Percentiles rank a stretch among this genome's conserved stretches.
phyloP scores from a whole-genome alignment of 2,888 invertebrate genomes.

The Drepana falcataria region DNA sequence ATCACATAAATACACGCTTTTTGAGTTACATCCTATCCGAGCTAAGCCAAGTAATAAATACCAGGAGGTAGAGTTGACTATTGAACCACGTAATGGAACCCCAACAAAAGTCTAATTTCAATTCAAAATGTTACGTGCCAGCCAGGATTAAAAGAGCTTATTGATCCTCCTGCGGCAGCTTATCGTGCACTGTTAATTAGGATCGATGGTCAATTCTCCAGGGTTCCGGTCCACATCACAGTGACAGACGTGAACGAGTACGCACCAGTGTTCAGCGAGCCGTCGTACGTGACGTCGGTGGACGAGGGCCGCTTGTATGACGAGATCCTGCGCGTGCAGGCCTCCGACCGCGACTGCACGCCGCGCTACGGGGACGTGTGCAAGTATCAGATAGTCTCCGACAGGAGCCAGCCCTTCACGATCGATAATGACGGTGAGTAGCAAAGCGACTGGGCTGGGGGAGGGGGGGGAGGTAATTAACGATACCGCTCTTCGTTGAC shows the following conservation, averaged over 20 bases:
- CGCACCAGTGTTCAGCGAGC: constrained; percentile 93
- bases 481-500: no score
- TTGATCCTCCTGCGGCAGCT: neutral
- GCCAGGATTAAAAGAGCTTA: no score
- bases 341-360: constrained; percentile 96
- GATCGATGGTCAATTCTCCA: constrained; percentile 40
- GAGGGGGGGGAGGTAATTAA: no score
- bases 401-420: constrained; percentile 85
- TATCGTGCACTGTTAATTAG: neutral
- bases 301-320: constrained; percentile 95
- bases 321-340: constrained; percentile 94
- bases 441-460: neutral
- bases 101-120: no score
- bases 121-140: no score
- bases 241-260: constrained; percentile 98
- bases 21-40: no score
- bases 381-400: constrained; percentile 96
- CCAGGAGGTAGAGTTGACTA: no score
- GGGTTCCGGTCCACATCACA: constrained; percentile 95
- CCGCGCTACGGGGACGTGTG: constrained; percentile 96
- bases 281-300: constrained; percentile 92
- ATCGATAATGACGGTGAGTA: constrained; percentile 91
- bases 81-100: no score
- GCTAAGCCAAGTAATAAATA: no score
- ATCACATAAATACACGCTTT: neutral